Conservation (phyloP, 2,888 invertebrate species). For the Nycteola revayana region DNA sequence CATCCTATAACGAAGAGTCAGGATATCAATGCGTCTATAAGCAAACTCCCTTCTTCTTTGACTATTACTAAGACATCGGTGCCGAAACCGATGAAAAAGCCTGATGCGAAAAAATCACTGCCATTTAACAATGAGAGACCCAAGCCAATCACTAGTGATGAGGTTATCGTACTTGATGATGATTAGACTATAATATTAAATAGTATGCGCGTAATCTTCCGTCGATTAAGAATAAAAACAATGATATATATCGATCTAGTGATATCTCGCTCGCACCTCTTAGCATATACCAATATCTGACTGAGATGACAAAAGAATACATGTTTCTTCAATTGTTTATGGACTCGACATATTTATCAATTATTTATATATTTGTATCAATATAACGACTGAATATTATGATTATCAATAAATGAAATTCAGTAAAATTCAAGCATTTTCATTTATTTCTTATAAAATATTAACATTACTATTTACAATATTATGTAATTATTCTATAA, state of each 20-base stretch:
- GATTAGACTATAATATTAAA: constrained; percentile 44
- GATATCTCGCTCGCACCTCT: too few species aligned
- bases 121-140: constrained; percentile 50
- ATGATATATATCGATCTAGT: too few species aligned
- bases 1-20: constrained; percentile 48
- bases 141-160: constrained; percentile 61
- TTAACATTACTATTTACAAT: constrained; percentile 34
- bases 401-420: constrained; percentile 24
- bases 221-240: too few species aligned
- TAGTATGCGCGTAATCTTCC: too few species aligned
- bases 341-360: background rate
- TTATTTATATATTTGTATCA: constrained; percentile 3
- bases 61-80: constrained; percentile 73
- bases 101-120: constrained; percentile 57
- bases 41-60: constrained; percentile 75
- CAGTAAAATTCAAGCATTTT: constrained; percentile 19
- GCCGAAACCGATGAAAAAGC: constrained; percentile 50
- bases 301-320: too few species aligned
- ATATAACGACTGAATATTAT: constrained; percentile 6
- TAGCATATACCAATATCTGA: too few species aligned
- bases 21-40: constrained; percentile 64
- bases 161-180: constrained; percentile 74
- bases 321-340: too few species aligned
- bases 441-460: constrained; percentile 41
- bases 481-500: constrained; percentile 14